A percentile compares a stretch with the other conserved stretches of the same genome.
Evolutionary conservation across 2,113 vertebrate genomes (phyloP).

Genomic region (Chionomys nivalis): DNA sequence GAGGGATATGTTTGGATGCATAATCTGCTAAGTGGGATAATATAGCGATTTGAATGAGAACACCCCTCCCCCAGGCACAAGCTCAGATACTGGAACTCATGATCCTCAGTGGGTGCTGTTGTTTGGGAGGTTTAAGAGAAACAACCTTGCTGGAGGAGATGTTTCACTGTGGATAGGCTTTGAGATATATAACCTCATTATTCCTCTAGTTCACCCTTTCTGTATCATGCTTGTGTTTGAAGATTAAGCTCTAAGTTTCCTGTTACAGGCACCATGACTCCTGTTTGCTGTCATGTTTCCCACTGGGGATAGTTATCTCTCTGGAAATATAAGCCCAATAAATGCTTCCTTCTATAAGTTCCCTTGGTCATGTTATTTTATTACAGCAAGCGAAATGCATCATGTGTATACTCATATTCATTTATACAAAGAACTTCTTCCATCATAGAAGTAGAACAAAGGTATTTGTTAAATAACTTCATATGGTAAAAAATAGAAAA

Average conservation of each 20-base stretch:
- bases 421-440: background rate
- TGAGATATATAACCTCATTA: background rate
- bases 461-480: background rate
- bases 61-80: rapidly evolving
- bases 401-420: background rate
- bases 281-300: background rate
- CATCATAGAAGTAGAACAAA: background rate
- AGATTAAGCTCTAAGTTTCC: background rate
- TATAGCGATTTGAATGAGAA: background rate
- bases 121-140: background rate
- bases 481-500: background rate
- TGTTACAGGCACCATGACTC: background rate
- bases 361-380: background rate
- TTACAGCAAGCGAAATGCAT: background rate
- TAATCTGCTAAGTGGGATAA: background rate
- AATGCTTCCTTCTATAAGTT: background rate
- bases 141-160: background rate
- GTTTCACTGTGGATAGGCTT: background rate
- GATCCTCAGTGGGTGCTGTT: background rate
- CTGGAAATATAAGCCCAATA: background rate
- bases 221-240: background rate
- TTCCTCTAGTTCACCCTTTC: background rate
- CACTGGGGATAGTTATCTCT: background rate
- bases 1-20: background rate
- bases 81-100: background rate